These are phyloP conservation scores for Benthochromis sp. DNA, from an alignment of 2,113 vertebrate species.

Conservation along the genomic window DNA sequence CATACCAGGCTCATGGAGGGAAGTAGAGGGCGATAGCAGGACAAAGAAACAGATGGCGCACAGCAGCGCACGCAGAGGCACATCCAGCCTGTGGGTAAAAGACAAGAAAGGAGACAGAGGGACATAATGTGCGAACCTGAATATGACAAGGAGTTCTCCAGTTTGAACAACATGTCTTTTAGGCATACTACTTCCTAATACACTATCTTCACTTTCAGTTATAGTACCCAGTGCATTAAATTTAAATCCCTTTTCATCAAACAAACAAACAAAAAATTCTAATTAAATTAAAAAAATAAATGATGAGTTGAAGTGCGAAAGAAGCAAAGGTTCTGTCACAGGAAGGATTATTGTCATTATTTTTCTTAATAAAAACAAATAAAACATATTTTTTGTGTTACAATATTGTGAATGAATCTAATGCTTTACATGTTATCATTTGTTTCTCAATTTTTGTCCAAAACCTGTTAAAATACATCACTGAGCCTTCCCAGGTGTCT, in stretches of 20 bases:
- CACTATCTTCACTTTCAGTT: neutral
- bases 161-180: neutral
- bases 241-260: neutral
- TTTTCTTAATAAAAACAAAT: neutral
- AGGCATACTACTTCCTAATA: neutral
- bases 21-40: slow-evolving; percentile 37
- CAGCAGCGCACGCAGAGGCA: slow-evolving; percentile 47
- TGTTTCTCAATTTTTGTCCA: neutral
- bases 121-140: neutral
- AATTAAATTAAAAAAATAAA: neutral
- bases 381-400: neutral
- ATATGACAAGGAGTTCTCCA: neutral
- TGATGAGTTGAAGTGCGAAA: neutral
- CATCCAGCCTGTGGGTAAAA: slow-evolving; percentile 46
- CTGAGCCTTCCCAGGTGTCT: neutral
- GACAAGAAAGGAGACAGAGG: neutral
- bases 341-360: neutral
- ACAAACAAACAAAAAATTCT: neutral
- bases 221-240: neutral
- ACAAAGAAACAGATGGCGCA: slow-evolving; percentile 55
- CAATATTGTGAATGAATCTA: neutral
- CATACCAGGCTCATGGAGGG: slow-evolving; percentile 56
- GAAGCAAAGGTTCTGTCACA: neutral
- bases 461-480: neutral
- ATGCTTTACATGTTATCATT: neutral